Percentiles rank a stretch among this genome's conserved stretches.
Conservation (phyloP, 2,113 vertebrate species). For the Taxidea taxus region DNA sequence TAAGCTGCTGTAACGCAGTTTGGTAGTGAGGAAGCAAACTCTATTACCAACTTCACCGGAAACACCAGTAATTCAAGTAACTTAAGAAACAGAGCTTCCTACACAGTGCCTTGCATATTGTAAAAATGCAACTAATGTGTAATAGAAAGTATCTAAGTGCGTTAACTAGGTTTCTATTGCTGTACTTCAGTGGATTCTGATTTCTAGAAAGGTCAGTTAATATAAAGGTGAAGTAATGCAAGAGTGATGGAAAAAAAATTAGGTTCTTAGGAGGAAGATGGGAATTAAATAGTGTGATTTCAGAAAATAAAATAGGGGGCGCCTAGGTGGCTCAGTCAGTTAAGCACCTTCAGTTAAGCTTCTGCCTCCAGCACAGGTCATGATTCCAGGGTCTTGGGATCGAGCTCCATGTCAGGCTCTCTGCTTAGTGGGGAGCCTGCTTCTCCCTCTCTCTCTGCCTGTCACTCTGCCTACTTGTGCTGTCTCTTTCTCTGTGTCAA, state of each 20-base stretch:
- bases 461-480: too few relatives aligned
- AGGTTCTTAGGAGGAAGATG: neutral
- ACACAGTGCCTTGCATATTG: neutral
- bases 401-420: too few relatives aligned
- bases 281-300: neutral
- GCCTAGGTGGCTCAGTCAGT: too few relatives aligned
- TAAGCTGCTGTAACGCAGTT: neutral
- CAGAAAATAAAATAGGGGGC: neutral
- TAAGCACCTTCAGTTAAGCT: too few relatives aligned
- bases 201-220: neutral
- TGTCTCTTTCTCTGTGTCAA: too few relatives aligned
- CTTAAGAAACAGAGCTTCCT: neutral
- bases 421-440: too few relatives aligned
- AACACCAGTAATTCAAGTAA: slow-evolving; percentile 11
- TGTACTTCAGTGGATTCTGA: neutral
- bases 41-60: neutral
- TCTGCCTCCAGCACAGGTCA: too few relatives aligned
- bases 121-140: neutral
- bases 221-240: neutral
- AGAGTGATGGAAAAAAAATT: neutral
- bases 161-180: neutral
- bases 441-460: too few relatives aligned
- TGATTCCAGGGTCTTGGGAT: too few relatives aligned
- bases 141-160: neutral
- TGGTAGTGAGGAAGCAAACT: neutral